Percentiles rank a stretch among this genome's conserved stretches.
These are phyloP conservation scores for Araneus ventricosus DNA, from an alignment of 1,140 invertebrate species.

Conservation along the genomic window DNA sequence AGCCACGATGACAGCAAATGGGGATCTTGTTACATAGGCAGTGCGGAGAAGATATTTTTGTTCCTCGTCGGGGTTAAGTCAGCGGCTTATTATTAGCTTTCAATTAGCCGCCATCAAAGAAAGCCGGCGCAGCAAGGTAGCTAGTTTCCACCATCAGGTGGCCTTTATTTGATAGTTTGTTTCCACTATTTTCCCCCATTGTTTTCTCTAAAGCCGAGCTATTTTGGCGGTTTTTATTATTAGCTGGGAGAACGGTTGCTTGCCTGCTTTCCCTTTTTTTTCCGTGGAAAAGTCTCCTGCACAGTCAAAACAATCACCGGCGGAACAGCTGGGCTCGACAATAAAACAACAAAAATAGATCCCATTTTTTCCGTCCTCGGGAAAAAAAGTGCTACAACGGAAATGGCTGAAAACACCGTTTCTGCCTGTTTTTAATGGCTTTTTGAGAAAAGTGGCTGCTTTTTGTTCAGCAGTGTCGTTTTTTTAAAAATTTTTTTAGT, in stretches of 20 bases:
- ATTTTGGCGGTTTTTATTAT: constrained; percentile 22
- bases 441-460: background rate
- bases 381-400: background rate
- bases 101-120: constrained; percentile 13
- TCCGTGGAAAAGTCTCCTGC: background rate
- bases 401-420: background rate
- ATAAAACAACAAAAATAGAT: constrained; percentile 12
- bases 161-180: background rate
- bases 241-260: background rate
- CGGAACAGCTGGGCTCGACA: constrained; percentile 19
- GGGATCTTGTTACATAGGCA: background rate
- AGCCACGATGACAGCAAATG: background rate
- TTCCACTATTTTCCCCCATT: background rate
- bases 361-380: background rate
- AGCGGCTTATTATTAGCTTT: constrained; percentile 14
- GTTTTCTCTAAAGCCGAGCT: constrained; percentile 23
- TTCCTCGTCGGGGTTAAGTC: background rate
- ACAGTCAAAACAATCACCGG: constrained; percentile 21
- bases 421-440: background rate
- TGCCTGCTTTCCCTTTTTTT: background rate
- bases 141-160: background rate
- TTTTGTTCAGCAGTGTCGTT: background rate
- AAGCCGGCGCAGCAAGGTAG: background rate
- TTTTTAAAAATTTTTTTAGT: background rate
- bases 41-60: background rate